Evolutionary conservation across 2,113 vertebrate genomes (phyloP).

Genomic region (Dolichallabes microphthalmus): DNA sequence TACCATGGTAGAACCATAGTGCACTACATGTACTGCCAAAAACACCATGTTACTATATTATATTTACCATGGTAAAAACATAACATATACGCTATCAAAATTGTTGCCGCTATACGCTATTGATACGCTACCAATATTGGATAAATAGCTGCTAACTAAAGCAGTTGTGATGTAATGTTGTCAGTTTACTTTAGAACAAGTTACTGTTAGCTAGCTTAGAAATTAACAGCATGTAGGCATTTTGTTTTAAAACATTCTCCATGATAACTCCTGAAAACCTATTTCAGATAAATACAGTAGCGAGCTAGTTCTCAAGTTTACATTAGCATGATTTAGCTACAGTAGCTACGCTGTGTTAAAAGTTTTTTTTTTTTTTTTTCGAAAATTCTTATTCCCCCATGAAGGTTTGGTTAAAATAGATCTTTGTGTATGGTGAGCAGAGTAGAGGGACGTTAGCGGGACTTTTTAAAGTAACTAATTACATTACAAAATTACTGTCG

Average conservation of each 20-base stretch:
- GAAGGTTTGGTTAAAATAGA: not conserved
- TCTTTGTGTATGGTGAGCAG: not conserved
- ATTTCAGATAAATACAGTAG: not conserved
- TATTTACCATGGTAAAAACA: too few species aligned
- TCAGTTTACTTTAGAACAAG: not conserved
- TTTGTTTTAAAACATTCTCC: not conserved
- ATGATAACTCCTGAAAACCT: not conserved
- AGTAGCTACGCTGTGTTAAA: not conserved
- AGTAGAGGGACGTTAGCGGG: too few species aligned
- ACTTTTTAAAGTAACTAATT: too few species aligned
- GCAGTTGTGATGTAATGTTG: not conserved
- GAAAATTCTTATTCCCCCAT: not conserved
- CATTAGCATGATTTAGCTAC: not conserved
- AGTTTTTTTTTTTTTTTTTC: not conserved
- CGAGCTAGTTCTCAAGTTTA: not conserved
- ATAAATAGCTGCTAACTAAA: not conserved
- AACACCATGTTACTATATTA: too few species aligned
- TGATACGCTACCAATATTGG: not conserved
- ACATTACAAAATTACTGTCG: too few species aligned
- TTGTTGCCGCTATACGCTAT: too few species aligned
- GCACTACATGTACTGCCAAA: too few species aligned
- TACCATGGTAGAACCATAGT: too few species aligned
- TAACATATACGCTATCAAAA: too few species aligned
- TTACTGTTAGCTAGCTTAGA: not conserved
- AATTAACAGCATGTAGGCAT: not conserved